These are phyloP conservation scores for Nymphalis io DNA, from an alignment of 1,140 invertebrate genomes.

Conservation along the genomic window DNA sequence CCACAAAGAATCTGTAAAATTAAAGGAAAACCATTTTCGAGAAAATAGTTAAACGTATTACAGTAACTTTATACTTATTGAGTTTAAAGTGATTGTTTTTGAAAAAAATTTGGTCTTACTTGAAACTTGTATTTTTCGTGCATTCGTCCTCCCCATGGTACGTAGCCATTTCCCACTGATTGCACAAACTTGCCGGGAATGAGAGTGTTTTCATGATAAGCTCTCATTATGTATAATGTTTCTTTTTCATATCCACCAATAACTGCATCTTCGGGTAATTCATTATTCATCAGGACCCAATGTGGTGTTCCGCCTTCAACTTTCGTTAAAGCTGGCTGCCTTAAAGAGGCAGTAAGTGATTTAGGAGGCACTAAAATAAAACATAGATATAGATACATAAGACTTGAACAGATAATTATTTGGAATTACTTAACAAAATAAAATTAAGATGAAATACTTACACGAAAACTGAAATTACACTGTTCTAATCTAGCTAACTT, in stretches of 20 bases:
- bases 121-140: conserved; percentile 8
- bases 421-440: too few relatives aligned
- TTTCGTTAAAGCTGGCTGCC: neutral
- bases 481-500: too few relatives aligned
- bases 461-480: too few relatives aligned
- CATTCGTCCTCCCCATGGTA: conserved; percentile 11
- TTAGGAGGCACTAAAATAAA: neutral
- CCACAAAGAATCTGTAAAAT: conserved; percentile 55
- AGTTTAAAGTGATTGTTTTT: neutral
- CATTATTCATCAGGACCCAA: conserved; percentile 22
- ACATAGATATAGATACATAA: too few relatives aligned
- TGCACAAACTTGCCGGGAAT: conserved; percentile 33
- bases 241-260: conserved; percentile 34
- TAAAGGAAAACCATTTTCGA: conserved; percentile 23
- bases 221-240: conserved; percentile 32
- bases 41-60: neutral
- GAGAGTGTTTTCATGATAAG: conserved; percentile 6
- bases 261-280: conserved; percentile 26
- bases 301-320: conserved; percentile 17
- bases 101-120: neutral
- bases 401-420: too few relatives aligned
- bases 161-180: conserved; percentile 9
- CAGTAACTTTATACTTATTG: neutral
- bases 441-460: too few relatives aligned
- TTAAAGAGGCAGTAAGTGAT: neutral